Evolutionary conservation across 2,113 vertebrate genomes (phyloP), one percentile per base, ranked within the genome.

Genomic region (Acrocephalus arundinaceus): DNA sequence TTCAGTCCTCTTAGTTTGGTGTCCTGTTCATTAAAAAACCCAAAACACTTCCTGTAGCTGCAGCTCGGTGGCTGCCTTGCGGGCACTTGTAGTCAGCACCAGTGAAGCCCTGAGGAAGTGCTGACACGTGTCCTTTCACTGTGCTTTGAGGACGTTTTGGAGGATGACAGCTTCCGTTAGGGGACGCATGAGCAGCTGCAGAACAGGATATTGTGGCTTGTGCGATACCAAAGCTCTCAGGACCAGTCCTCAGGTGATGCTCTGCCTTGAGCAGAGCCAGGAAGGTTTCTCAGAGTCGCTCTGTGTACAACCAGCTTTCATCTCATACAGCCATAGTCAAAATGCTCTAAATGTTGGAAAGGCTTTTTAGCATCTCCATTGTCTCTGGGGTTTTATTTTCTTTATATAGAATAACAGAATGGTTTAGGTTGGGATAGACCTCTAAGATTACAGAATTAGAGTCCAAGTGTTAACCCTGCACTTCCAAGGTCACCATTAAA

Each of bases 121-220:
- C 46, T 93, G 88, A 49, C 45, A 13, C 10, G 31, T 51, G 51
- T 67, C 74, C 55, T 88, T 33, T 66, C 30, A 17, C 43, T 89
- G 7, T 41, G 15, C n/a, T 62, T 13, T 24, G 8, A 35, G 18
- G 35, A 51, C 12, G 1, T 33, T 39, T 33, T 37, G 19, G 41
- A 45, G 15, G 28, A n/a, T 33, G 59, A 35, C 27, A 48, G 0
- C 39, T 73, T 85, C 79, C 0, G 0, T 33, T 39, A 45, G 2
- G 9, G 63, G 61, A 30, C 72, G 24, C 1, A 0, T 43, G 33
- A 45, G 59, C 73, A 86, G 83, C 83, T 89, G 4, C 27, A 48
- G 39, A 66, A 21, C 5, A 4, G 65, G 58, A 37, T 89, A 11
- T 17, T 66, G 46, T 63, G 68, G 61, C 41, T 61, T 63, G 14